Conservation (phyloP, 2,113 vertebrate species). For the Nasalis larvatus region DNA sequence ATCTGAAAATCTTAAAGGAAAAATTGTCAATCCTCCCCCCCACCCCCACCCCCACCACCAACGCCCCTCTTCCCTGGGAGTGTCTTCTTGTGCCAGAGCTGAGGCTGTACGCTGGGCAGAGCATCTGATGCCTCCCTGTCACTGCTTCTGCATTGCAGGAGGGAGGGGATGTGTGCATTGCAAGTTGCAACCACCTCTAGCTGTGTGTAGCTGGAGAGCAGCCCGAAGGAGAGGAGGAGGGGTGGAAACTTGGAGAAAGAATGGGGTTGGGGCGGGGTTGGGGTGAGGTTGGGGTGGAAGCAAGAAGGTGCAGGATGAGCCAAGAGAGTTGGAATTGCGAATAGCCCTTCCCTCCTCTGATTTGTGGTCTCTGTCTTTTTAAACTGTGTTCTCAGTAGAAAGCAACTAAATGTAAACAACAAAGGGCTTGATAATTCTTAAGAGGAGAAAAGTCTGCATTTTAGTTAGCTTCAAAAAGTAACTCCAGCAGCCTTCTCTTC, state of each 20-base stretch:
- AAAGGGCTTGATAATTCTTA: not conserved
- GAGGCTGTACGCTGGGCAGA: not conserved
- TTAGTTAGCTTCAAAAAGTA: not conserved
- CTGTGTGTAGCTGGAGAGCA: not conserved
- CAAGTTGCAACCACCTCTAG: not conserved
- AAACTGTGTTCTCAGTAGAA: constrained; percentile 6
- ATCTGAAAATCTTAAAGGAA: not conserved
- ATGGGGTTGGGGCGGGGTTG: not conserved
- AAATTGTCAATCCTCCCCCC: not conserved
- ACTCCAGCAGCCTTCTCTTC: not conserved
- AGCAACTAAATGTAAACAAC: not conserved
- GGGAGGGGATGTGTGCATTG: not conserved
- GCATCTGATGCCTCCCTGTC: too few species aligned
- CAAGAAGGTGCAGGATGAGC: not conserved
- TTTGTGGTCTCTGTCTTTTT: not conserved
- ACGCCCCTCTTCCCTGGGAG: not conserved
- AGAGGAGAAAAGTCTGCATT: not conserved
- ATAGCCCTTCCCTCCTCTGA: not conserved
- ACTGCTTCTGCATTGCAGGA: not conserved
- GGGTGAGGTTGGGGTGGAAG: not conserved
- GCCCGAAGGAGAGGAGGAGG: not conserved
- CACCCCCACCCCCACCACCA: too few species aligned
- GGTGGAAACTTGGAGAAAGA: not conserved
- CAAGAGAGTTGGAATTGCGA: not conserved
- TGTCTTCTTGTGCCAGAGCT: not conserved